Conservation (phyloP, 2,113 vertebrate species). For the Diphyllodes magnificus region DNA sequence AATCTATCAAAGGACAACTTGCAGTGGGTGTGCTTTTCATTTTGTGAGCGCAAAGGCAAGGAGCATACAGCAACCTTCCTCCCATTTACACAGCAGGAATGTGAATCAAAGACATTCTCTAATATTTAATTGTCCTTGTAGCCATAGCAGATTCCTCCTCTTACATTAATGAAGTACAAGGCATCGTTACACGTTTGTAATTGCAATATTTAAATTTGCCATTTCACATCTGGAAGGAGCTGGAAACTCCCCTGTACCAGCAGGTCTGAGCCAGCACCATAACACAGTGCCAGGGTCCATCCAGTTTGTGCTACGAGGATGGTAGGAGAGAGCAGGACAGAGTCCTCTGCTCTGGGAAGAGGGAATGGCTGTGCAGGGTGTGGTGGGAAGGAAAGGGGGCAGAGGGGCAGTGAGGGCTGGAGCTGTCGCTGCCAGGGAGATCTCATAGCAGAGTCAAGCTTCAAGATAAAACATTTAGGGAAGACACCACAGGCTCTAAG, state of each 20-base stretch:
- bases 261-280: not conserved
- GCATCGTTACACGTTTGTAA: slow-evolving; percentile 60
- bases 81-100: slow-evolving; percentile 72
- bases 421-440: not conserved
- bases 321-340: not conserved
- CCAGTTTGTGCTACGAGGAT: not conserved
- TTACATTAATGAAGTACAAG: slow-evolving; percentile 76
- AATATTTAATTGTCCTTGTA: slow-evolving; percentile 75
- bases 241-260: not conserved
- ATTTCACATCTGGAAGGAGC: slow-evolving; percentile 45
- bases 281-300: not conserved
- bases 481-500: not conserved
- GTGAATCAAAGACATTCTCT: slow-evolving; percentile 70
- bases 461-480: not conserved
- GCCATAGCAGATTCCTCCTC: slow-evolving; percentile 48
- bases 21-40: slow-evolving; percentile 76
- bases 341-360: not conserved
- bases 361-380: not conserved
- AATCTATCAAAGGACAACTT: slow-evolving; percentile 94
- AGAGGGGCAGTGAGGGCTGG: not conserved
- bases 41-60: slow-evolving; percentile 45
- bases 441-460: not conserved
- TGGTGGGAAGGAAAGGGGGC: not conserved
- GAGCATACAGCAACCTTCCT: slow-evolving; percentile 39
- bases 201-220: slow-evolving; percentile 61